Evolutionary conservation across 2,888 invertebrate genomes (phyloP), one percentile per base, ranked within the genome.

Genomic region (Endomychus coccineus): DNA sequence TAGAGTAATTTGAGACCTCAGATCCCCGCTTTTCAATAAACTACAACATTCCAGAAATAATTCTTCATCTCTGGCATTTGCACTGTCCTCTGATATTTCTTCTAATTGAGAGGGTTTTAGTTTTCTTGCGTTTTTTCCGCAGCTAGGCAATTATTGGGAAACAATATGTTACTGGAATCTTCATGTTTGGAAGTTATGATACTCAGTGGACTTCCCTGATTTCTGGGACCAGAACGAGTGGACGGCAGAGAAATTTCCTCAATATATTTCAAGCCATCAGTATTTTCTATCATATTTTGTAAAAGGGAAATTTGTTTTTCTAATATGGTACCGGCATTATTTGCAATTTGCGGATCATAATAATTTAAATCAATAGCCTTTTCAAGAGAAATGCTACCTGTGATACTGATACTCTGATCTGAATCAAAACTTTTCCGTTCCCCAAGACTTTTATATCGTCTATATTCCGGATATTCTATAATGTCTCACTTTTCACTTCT

Each of bases 1-100:
- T 63, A 1, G 59, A 57, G 41, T 56, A 59, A 37, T 56, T 59
- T 0, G 64, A 60, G 3, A 65, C 56, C 45, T 67, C 66, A 3
- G 66, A 66, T 27, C 67, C n/a, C n/a, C 59, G 42, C 66, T 66
- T 55, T 80, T 78, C n/a, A 81, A 61, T 46, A 81, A 69, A 55
- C 79, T 78, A 52, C 80, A 80, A 51, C 80, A 81, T 56, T 80
- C 79, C 42, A 79, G 65, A 51, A 81, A 80, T 16, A 81, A 58
- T 9, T 75, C 77, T 55, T 81, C 78, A 51, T 81, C 81, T 24
- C 54, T 50, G 35, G 54, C 39, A 29, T 54, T 57, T 15, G 45
- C 44, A 42, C 62, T 62, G 37, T 64, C 64, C 40, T 64, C 64
- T 1, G 64, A 64, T 23, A 65, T 63, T 48, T 66, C 66, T 43